These are phyloP conservation scores for Pseudorasbora parva DNA, from an alignment of 2,113 vertebrate genomes.

Conservation along the genomic window DNA sequence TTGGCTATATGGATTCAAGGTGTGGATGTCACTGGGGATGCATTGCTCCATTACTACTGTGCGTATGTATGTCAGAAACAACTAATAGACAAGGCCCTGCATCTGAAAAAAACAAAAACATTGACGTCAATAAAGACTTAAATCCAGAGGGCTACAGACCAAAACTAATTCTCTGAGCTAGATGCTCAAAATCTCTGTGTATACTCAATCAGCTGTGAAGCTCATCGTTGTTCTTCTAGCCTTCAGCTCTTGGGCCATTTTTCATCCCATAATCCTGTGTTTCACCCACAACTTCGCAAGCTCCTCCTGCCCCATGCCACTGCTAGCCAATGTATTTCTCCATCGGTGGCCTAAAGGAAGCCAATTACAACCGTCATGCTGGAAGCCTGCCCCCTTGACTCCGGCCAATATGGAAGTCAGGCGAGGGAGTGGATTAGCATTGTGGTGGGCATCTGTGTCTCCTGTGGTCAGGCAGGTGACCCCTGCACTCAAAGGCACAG, in stretches of 20 bases:
- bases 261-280: constrained; percentile 71
- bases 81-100: background rate
- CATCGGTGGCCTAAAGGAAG: constrained; percentile 59
- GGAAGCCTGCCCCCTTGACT: background rate
- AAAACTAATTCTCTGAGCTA: constrained; percentile 12
- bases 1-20: background rate
- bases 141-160: constrained; percentile 1
- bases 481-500: background rate
- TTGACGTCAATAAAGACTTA: constrained; percentile 42
- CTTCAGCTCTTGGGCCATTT: constrained; percentile 57
- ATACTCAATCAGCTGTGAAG: constrained; percentile 70
- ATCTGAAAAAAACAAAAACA: background rate
- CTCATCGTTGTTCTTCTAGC: constrained; percentile 52
- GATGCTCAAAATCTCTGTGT: constrained; percentile 59
- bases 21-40: constrained; percentile 12
- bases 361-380: constrained; percentile 59
- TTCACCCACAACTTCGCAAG: constrained; percentile 40
- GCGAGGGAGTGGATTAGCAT: constrained; percentile 33
- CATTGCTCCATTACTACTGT: constrained; percentile 26
- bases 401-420: background rate
- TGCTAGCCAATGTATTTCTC: constrained; percentile 66
- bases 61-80: constrained; percentile 2
- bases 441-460: background rate
- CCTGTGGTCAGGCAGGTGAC: constrained; percentile 25
- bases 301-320: constrained; percentile 12